A percentile compares a stretch with the other conserved stretches of the same genome.
Evolutionary conservation across 1,140 invertebrate species (phyloP).

Genomic region (Propsilocerus akamusi): DNA sequence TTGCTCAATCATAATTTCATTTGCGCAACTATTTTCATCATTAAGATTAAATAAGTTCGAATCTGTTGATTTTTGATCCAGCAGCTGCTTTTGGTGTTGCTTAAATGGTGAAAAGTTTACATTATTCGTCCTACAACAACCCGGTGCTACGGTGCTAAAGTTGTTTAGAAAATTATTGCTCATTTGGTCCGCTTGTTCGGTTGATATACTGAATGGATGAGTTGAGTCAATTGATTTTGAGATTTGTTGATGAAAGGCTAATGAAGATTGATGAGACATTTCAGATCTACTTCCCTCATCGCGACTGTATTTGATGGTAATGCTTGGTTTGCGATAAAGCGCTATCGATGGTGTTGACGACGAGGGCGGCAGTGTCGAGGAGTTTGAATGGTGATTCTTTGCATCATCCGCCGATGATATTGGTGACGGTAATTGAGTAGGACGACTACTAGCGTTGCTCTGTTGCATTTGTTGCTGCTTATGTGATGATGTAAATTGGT

Average conservation of each 20-base stretch:
- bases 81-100: not conserved
- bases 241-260: not conserved
- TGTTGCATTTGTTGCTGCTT: not conserved
- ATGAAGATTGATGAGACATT: not conserved
- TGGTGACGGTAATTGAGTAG: too few species aligned
- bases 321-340: not conserved
- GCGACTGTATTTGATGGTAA: not conserved
- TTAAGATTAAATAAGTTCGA: not conserved
- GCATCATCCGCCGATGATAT: too few species aligned
- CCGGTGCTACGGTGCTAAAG: too few species aligned
- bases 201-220: slow-evolving; percentile 1
- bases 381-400: not conserved
- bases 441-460: too few species aligned
- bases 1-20: not conserved
- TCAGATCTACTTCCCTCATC: not conserved
- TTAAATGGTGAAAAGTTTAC: not conserved
- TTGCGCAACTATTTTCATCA: not conserved
- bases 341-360: not conserved
- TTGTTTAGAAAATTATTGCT: slow-evolving; percentile 3
- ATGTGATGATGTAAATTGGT: not conserved
- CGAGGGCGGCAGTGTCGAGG: not conserved
- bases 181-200: not conserved
- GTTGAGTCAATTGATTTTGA: not conserved
- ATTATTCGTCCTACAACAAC: not conserved
- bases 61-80: not conserved